These are phyloP conservation scores for Cryptus armator DNA, from an alignment of 2,888 invertebrate genomes.

Conservation along the genomic window DNA sequence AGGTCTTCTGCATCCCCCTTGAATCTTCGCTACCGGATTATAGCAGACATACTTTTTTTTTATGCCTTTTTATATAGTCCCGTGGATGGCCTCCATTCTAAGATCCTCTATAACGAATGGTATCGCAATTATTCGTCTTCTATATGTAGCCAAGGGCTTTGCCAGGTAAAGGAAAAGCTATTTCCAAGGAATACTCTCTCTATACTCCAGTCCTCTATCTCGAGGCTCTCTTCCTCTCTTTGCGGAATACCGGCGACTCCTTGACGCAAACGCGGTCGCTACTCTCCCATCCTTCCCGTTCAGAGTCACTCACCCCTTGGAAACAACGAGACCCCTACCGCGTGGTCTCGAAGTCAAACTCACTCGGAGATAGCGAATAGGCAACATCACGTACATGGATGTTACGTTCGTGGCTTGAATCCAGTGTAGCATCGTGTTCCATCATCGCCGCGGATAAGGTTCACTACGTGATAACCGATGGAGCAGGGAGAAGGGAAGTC, in stretches of 20 bases:
- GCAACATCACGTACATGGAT: conserved; percentile 35
- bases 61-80: not conserved
- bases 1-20: conserved; percentile 36
- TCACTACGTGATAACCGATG: conserved; percentile 78
- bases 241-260: not conserved
- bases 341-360: conserved; percentile 13
- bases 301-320: not conserved
- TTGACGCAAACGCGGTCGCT: not conserved
- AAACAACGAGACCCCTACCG: conserved; percentile 13
- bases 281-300: not conserved
- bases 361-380: conserved; percentile 1
- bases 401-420: conserved; percentile 48
- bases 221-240: not conserved
- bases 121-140: conserved; percentile 10
- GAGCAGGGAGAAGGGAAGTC: conserved; percentile 54
- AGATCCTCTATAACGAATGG: not conserved
- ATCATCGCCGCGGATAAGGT: conserved; percentile 73
- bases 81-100: not conserved
- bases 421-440: conserved; percentile 60
- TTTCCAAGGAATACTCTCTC: conserved; percentile 4
- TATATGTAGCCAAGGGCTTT: not conserved
- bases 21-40: conserved; percentile 24
- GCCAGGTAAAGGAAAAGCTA: not conserved
- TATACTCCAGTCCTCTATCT: not conserved
- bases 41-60: not conserved